phyloP scores from a whole-genome alignment of 2,888 invertebrate species.

The Erebia palarica region DNA sequence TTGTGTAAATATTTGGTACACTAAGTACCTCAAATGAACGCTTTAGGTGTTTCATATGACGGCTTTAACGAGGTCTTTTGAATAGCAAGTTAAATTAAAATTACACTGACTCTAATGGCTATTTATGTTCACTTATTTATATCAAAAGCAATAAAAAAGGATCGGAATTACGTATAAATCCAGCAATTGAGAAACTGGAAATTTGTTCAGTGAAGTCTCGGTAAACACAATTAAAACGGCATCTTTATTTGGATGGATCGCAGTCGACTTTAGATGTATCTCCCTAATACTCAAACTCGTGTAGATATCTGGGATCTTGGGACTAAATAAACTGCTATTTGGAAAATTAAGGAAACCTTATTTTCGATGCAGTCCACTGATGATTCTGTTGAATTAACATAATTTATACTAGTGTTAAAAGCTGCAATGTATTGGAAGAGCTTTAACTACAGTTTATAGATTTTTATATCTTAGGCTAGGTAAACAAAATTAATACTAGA shows the following conservation, averaged over 20 bases:
- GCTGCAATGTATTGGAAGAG: too few relatives aligned
- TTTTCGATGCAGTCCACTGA: conserved; percentile 8
- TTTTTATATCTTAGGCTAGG: not conserved
- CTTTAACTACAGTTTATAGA: too few relatives aligned
- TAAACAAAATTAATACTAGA: too few relatives aligned
- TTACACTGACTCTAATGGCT: conserved; percentile 9
- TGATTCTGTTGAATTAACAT: not conserved
- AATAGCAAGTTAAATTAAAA: conserved; percentile 1
- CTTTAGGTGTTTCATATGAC: not conserved
- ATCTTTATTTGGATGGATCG: conserved; percentile 69
- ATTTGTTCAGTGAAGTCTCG: conserved; percentile 66
- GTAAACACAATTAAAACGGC: conserved; percentile 75
- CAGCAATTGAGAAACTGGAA: conserved; percentile 63
- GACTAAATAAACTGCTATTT: conserved; percentile 55
- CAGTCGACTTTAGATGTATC: conserved; percentile 62
- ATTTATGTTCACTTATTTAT: conserved; percentile 19
- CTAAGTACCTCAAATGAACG: too few relatives aligned
- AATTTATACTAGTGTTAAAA: too few relatives aligned
- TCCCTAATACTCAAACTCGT: conserved; percentile 51
- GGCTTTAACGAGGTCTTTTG: not conserved
- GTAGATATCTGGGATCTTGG: conserved; percentile 56
- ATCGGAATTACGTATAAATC: conserved; percentile 49
- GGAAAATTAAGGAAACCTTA: conserved; percentile 55
- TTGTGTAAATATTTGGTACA: too few relatives aligned
- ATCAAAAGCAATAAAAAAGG: conserved; percentile 47